A percentile compares a stretch with the other conserved stretches of the same genome.
These are phyloP conservation scores for Apostichopus japonicus DNA, from an alignment of 35 echinoderm and acorn worm genomes.

Conservation along the genomic window DNA sequence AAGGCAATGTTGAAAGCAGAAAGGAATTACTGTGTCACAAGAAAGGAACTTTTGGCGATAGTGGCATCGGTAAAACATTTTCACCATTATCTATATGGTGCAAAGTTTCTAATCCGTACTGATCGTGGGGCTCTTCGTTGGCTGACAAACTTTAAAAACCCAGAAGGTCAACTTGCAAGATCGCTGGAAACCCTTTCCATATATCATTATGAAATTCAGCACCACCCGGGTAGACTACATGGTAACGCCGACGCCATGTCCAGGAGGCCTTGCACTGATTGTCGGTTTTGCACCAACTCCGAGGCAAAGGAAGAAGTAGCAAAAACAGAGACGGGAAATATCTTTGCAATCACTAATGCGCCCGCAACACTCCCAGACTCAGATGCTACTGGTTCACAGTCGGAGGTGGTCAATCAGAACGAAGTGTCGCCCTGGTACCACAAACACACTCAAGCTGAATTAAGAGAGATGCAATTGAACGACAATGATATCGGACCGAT, in stretches of 20 bases:
- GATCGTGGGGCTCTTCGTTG: constrained; percentile 68
- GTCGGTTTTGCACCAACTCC: background rate
- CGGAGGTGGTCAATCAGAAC: background rate
- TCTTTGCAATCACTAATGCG: background rate
- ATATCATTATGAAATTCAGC: constrained; percentile 66
- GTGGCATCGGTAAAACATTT: constrained; percentile 65
- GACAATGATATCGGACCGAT: background rate
- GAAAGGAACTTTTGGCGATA: constrained; percentile 59
- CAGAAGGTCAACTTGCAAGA: background rate
- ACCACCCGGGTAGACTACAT: constrained; percentile 55
- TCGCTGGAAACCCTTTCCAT: constrained; percentile 53
- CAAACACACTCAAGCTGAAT: background rate
- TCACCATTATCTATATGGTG: constrained; percentile 69
- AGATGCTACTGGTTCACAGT: no score
- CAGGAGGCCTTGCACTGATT: constrained; percentile 9
- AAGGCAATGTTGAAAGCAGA: background rate
- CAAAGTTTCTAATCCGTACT: constrained; percentile 47
- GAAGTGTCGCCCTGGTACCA: background rate
- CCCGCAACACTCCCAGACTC: background rate
- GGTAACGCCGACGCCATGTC: constrained; percentile 36
- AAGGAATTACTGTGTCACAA: background rate
- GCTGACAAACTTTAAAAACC: constrained; percentile 59
- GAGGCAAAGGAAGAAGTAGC: background rate
- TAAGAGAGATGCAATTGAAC: background rate
- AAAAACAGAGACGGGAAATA: background rate